Evolutionary conservation across 2,797 vertebrate genomes (phyloP).

Genomic region (Falco columbarius): DNA sequence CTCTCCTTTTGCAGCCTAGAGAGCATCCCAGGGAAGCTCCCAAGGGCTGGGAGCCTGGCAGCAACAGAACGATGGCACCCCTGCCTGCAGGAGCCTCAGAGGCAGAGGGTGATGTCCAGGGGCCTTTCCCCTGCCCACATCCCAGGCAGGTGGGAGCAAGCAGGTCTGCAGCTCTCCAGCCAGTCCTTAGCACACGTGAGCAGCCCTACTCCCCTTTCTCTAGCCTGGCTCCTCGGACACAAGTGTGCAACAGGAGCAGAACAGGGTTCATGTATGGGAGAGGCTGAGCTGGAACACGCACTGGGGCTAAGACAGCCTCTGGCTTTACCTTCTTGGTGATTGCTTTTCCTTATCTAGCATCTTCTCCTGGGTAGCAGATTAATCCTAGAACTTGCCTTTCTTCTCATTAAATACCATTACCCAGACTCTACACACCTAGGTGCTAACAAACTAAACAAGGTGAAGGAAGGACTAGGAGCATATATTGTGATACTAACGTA

Average conservation of each 20-base stretch:
- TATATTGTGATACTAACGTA: background rate
- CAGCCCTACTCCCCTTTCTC: background rate
- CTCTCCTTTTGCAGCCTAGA: background rate
- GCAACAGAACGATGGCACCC: background rate
- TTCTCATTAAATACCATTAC: background rate
- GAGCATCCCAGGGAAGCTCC: background rate
- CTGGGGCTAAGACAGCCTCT: background rate
- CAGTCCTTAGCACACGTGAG: fast-evolving
- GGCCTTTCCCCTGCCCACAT: background rate
- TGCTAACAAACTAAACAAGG: background rate
- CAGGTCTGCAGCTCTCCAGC: background rate
- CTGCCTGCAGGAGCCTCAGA: background rate
- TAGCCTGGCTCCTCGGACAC: background rate
- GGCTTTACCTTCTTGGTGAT: background rate
- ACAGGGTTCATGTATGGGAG: background rate
- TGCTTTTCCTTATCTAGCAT: background rate
- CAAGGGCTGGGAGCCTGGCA: background rate
- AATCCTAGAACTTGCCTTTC: background rate
- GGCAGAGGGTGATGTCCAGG: background rate
- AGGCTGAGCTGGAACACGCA: background rate
- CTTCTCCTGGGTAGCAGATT: background rate
- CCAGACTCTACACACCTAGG: background rate
- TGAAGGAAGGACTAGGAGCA: background rate
- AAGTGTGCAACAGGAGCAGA: background rate
- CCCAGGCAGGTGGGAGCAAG: background rate